Evolutionary conservation across 2,888 invertebrate genomes (phyloP).

Genomic region (Baronia brevicornis): DNA sequence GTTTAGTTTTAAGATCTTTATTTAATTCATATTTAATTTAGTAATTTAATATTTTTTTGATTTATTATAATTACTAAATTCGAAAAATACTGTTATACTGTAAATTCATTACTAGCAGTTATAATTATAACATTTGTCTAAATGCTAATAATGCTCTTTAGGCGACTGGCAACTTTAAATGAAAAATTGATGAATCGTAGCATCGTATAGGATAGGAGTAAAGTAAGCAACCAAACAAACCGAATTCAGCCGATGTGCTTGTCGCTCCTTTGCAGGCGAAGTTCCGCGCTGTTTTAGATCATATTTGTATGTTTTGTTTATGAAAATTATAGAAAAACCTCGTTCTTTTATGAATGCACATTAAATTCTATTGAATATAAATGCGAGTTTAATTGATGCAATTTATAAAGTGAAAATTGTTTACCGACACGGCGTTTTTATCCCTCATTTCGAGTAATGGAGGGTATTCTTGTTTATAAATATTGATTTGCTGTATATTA

Average conservation of each 20-base stretch:
- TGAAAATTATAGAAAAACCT: slow-evolving; percentile 40
- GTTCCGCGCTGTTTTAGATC: slow-evolving; percentile 27
- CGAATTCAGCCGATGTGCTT: slow-evolving; percentile 38
- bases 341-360: slow-evolving; percentile 28
- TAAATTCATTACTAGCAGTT: too few relatives aligned
- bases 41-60: too few relatives aligned
- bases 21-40: too few relatives aligned
- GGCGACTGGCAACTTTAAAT: slow-evolving; percentile 25
- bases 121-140: not conserved
- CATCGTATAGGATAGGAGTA: slow-evolving; percentile 17
- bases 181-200: slow-evolving; percentile 34
- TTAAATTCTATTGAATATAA: too few relatives aligned
- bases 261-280: slow-evolving; percentile 31
- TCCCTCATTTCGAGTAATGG: slow-evolving; percentile 36
- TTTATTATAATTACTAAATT: too few relatives aligned
- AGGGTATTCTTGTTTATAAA: slow-evolving; percentile 69
- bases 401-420: slow-evolving; percentile 22
- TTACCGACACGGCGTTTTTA: slow-evolving; percentile 30
- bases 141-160: not conserved
- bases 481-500: slow-evolving; percentile 66
- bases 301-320: slow-evolving; percentile 47
- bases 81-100: too few relatives aligned
- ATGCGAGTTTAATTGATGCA: slow-evolving; percentile 22
- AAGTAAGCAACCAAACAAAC: slow-evolving; percentile 41
- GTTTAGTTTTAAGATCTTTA: too few relatives aligned